These are phyloP conservation scores for Rissa tridactyla DNA, from an alignment of 2,113 vertebrate genomes.

Conservation along the genomic window DNA sequence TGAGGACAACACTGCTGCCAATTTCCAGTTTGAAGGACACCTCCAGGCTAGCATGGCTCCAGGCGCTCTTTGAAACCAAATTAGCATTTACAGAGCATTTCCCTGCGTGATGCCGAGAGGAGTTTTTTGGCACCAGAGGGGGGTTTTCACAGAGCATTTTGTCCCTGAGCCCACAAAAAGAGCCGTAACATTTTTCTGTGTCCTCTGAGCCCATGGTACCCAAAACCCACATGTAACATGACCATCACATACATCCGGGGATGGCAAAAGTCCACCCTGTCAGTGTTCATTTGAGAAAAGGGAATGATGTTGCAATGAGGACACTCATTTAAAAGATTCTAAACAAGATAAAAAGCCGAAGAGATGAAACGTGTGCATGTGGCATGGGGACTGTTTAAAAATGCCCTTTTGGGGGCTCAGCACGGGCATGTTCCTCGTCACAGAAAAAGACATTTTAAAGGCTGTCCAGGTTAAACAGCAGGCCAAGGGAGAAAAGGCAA, in stretches of 20 bases:
- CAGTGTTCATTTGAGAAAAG: not conserved
- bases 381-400: not conserved
- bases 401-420: not conserved
- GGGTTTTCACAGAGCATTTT: not conserved
- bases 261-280: not conserved
- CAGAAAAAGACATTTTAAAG: not conserved
- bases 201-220: rapidly evolving
- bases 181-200: not conserved
- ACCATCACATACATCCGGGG: no score
- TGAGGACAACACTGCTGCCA: not conserved
- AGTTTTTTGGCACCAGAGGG: not conserved
- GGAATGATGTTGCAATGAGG: not conserved
- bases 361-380: not conserved
- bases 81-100: not conserved
- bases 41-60: not conserved
- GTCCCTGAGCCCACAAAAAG: not conserved
- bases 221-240: not conserved
- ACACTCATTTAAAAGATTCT: not conserved
- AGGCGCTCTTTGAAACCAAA: not conserved
- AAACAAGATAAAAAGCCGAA: not conserved
- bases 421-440: not conserved
- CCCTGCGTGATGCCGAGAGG: not conserved
- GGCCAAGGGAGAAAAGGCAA: not conserved
- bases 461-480: not conserved
- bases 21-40: not conserved